A percentile compares a stretch with the other conserved stretches of the same genome.
Conservation (phyloP, 2,797 vertebrate species). For the Dermochelys coriacea region DNA sequence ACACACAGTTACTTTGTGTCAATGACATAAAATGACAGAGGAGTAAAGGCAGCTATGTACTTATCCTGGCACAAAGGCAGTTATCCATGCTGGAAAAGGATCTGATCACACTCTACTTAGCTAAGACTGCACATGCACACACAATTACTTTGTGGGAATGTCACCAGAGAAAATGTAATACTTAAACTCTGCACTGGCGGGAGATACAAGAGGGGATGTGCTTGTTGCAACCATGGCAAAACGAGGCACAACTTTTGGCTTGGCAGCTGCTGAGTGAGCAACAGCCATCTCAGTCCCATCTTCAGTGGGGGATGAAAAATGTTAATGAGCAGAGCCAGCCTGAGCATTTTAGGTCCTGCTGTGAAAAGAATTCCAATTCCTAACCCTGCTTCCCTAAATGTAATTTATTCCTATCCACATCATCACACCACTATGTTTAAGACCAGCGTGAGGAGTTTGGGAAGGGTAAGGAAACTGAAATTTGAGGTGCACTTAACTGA, state of each 20-base stretch:
- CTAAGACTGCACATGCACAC: background rate
- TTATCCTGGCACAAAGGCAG: background rate
- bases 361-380: background rate
- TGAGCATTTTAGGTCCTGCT: background rate
- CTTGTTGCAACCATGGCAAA: slow-evolving; percentile 5
- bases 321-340: background rate
- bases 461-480: background rate
- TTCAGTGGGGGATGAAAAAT: background rate
- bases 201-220: background rate
- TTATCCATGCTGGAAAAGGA: slow-evolving; percentile 9
- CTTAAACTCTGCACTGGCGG: accelerated
- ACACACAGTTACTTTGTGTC: background rate
- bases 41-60: background rate
- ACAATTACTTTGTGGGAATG: slow-evolving; percentile 45
- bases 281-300: background rate
- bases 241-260: slow-evolving; percentile 43
- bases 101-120: slow-evolving; percentile 38
- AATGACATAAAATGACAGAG: slow-evolving; percentile 43
- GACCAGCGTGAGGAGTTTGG: background rate
- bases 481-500: background rate
- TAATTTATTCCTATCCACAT: background rate
- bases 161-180: background rate
- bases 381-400: background rate
- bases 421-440: background rate
- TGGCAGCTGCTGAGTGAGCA: background rate